These are phyloP conservation scores for Anableps anableps DNA, from an alignment of 2,797 vertebrate species.

Conservation along the genomic window DNA sequence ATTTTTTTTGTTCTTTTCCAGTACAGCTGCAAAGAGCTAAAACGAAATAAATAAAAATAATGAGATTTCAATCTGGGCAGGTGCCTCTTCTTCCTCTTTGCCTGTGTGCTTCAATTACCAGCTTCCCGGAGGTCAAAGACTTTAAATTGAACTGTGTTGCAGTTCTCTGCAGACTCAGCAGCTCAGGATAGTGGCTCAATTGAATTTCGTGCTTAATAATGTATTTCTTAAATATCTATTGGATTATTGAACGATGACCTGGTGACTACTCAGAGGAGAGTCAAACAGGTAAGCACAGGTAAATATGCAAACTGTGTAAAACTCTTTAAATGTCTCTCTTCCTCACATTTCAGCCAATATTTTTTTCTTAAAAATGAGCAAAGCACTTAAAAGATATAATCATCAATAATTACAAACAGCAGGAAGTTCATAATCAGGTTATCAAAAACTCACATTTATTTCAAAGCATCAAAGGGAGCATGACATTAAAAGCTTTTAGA, in stretches of 20 bases:
- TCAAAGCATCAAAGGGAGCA: not conserved
- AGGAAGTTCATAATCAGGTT: not conserved
- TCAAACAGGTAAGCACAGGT: slow-evolving; percentile 33
- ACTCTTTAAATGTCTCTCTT: not conserved
- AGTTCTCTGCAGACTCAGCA: slow-evolving; percentile 60
- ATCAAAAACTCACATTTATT: not conserved
- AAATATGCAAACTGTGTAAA: slow-evolving; percentile 35
- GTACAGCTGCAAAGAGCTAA: slow-evolving; percentile 17
- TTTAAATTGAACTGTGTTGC: slow-evolving; percentile 59
- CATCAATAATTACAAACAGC: not conserved
- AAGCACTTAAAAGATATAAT: not conserved
- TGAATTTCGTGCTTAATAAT: slow-evolving; percentile 68
- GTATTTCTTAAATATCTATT: slow-evolving; percentile 39
- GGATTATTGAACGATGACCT: slow-evolving; percentile 51
- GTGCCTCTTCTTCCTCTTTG: slow-evolving; percentile 15
- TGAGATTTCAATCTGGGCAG: slow-evolving; percentile 32
- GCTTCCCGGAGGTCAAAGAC: slow-evolving; percentile 66
- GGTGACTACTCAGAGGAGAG: slow-evolving; percentile 34
- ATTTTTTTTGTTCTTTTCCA: not conserved
- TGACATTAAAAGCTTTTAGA: slow-evolving; percentile 1
- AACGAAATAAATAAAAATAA: slow-evolving; percentile 43
- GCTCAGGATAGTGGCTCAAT: slow-evolving; percentile 52
- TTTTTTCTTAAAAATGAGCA: not conserved
- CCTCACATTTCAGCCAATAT: not conserved
- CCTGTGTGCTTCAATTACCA: slow-evolving; percentile 48